Evolutionary conservation across 2,797 vertebrate genomes (phyloP).

Genomic region (Melanotaenia parkinsoni): DNA sequence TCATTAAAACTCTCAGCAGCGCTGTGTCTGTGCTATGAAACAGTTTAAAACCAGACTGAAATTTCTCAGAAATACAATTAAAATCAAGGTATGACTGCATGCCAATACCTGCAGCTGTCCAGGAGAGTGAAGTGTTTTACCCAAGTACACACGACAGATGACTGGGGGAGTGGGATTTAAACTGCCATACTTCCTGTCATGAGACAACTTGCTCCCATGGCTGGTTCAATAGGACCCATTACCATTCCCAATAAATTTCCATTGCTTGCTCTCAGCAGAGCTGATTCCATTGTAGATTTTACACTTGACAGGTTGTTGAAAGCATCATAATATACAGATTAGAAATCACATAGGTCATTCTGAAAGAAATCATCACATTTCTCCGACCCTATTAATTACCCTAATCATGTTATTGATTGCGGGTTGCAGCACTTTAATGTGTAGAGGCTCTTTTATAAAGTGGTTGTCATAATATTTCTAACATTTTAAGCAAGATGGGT

Average conservation of each 20-base stretch:
- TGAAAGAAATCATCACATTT: conserved; percentile 45
- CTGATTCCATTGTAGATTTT: conserved; percentile 12
- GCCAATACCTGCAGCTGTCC: too few relatives aligned
- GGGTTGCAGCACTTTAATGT: conserved; percentile 11
- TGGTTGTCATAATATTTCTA: neutral
- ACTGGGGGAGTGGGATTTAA: too few relatives aligned
- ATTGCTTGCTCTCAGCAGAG: neutral
- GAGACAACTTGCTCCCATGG: too few relatives aligned
- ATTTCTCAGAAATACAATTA: too few relatives aligned
- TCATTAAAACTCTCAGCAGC: too few relatives aligned
- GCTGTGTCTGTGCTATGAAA: too few relatives aligned
- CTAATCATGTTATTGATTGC: conserved; percentile 53
- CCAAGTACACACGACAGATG: neutral
- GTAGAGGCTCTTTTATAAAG: neutral
- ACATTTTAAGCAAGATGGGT: neutral
- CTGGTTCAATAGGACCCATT: too few relatives aligned
- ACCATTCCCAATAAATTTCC: too few relatives aligned
- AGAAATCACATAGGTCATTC: conserved; percentile 17
- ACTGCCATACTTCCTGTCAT: too few relatives aligned
- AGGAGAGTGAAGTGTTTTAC: too few relatives aligned
- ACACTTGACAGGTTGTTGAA: conserved; percentile 14
- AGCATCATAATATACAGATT: conserved; percentile 10
- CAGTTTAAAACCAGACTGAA: too few relatives aligned
- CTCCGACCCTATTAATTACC: conserved; percentile 47
- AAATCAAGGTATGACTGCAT: too few relatives aligned